Evolutionary conservation across 2,113 vertebrate species (phyloP).

Genomic region (Manacus vitellinus): DNA sequence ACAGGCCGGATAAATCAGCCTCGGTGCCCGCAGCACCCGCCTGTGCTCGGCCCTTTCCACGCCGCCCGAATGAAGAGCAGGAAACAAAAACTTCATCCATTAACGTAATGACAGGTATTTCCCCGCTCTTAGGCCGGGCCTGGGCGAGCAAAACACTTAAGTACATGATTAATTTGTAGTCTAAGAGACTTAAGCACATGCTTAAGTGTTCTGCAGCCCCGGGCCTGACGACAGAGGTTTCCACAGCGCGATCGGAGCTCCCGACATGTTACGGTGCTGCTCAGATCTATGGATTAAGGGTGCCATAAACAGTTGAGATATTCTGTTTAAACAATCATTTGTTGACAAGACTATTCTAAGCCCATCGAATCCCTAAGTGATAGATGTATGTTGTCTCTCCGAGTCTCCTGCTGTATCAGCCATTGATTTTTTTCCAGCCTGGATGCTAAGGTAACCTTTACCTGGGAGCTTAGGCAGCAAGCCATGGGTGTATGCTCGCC

Average conservation of each 20-base stretch:
- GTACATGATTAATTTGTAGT: conserved; percentile 66
- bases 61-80: not conserved
- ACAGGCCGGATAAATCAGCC: not conserved
- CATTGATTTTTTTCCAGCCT: conserved; percentile 69
- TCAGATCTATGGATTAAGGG: conserved; percentile 58
- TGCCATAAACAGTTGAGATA: conserved; percentile 64
- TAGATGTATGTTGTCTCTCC: conserved; percentile 71
- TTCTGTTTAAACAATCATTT: conserved; percentile 72
- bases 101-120: conserved; percentile 34
- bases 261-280: not conserved
- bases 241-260: not conserved
- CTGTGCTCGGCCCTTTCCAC: not conserved
- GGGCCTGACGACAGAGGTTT: conserved; percentile 48
- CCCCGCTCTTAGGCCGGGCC: conserved; percentile 11
- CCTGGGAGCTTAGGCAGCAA: conserved; percentile 55
- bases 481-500: not conserved
- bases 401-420: conserved; percentile 57
- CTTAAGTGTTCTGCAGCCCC: conserved; percentile 36
- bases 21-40: not conserved
- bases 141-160: conserved; percentile 24
- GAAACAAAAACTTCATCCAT: conserved; percentile 59
- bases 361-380: conserved; percentile 72
- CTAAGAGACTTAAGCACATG: conserved; percentile 63
- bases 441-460: conserved; percentile 71
- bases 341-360: conserved; percentile 75